A percentile compares a stretch with the other conserved stretches of the same genome.
phyloP scores from a whole-genome alignment of 2,113 vertebrate species.

The Sander lucioperca region DNA sequence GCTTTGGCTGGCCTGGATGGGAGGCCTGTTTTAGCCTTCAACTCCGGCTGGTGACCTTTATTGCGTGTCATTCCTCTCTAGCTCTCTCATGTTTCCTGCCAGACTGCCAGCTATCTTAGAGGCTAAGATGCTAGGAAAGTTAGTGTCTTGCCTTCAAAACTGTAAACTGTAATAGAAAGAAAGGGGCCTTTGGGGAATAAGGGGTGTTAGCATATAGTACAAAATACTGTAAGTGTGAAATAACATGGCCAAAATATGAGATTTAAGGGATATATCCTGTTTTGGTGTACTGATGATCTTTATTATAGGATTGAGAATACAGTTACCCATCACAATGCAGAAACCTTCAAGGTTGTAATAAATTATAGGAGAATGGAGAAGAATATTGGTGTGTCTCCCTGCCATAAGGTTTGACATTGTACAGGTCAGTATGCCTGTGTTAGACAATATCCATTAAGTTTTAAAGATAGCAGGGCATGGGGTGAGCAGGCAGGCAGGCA shows the following conservation, averaged over 20 bases:
- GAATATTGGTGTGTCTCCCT: not conserved
- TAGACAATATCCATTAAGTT: slow-evolving; percentile 16
- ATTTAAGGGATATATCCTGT: not conserved
- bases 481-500: slow-evolving; percentile 24
- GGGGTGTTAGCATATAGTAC: not conserved
- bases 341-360: slow-evolving; percentile 29
- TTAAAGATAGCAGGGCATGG: slow-evolving; percentile 49
- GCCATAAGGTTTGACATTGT: slow-evolving; percentile 8
- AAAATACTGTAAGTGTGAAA: not conserved
- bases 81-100: not conserved
- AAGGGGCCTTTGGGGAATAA: not conserved
- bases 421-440: slow-evolving; percentile 29
- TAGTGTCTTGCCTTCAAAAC: not conserved
- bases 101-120: not conserved
- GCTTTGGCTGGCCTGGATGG: slow-evolving; percentile 18
- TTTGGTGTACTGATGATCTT: not conserved
- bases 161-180: not conserved
- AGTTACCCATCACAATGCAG: not conserved
- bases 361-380: not conserved
- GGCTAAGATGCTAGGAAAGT: not conserved
- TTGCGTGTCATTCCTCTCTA: not conserved
- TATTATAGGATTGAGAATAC: too few species aligned
- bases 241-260: not conserved
- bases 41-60: slow-evolving; percentile 29
- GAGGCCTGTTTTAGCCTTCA: slow-evolving; percentile 23